phyloP scores from a whole-genome alignment of 2,888 invertebrate species.

The Coelinius sp. region DNA sequence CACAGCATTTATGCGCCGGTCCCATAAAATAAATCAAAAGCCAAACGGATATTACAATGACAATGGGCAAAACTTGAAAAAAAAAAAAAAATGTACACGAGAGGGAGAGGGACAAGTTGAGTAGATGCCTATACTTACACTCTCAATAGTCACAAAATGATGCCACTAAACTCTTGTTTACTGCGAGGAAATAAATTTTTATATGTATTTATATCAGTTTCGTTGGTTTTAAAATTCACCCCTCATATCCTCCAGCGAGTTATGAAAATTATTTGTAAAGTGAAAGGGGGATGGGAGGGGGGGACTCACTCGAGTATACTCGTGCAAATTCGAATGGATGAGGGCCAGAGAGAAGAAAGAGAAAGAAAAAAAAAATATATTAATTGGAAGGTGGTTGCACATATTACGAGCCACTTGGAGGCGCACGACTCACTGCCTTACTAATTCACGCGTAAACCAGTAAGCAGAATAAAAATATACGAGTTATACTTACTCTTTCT shows the following conservation, averaged over 20 bases:
- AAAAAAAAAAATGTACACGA: background rate
- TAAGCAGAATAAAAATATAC: conserved; percentile 20
- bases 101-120: background rate
- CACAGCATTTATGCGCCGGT: conserved; percentile 54
- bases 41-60: conserved; percentile 60
- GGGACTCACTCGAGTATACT: conserved; percentile 13
- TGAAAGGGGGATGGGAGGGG: background rate
- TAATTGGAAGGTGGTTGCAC: conserved; percentile 37
- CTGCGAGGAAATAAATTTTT: conserved; percentile 1
- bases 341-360: conserved; percentile 14
- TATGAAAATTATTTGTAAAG: conserved; percentile 21
- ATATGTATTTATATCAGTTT: conserved; percentile 3
- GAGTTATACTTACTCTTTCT: background rate
- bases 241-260: conserved; percentile 2
- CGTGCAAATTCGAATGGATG: conserved; percentile 25
- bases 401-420: conserved; percentile 24
- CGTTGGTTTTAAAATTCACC: background rate
- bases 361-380: conserved; percentile 13
- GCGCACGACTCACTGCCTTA: conserved; percentile 35
- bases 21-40: conserved; percentile 64
- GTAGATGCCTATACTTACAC: background rate
- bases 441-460: conserved; percentile 33
- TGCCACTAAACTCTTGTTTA: conserved; percentile 21
- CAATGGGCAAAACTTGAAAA: conserved; percentile 53
- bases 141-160: conserved; percentile 12